phyloP scores from a whole-genome alignment of 1,140 invertebrate genomes.

The Neuroterus valhalla region DNA sequence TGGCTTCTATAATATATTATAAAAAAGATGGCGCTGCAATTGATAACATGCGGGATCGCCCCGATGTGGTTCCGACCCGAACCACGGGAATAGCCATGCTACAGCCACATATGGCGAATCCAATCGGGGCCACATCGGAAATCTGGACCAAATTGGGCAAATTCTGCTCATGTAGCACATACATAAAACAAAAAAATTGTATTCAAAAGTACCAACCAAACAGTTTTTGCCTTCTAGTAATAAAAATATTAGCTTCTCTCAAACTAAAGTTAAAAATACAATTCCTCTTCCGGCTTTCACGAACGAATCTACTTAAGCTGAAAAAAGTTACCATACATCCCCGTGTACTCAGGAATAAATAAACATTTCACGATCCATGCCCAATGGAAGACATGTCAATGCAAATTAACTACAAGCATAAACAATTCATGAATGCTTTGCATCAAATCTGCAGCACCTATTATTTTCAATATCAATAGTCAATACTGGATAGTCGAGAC shows the following conservation, averaged over 20 bases:
- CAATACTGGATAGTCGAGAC: no score
- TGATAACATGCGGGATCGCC: no score
- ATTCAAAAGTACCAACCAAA: neutral
- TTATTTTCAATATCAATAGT: conserved; percentile 16
- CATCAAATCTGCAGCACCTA: conserved; percentile 14
- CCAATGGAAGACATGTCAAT: conserved; percentile 13
- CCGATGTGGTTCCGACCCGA: no score
- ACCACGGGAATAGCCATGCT: no score
- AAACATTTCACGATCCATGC: conserved; percentile 22
- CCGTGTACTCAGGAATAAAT: conserved; percentile 14
- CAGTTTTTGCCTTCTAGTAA: neutral
- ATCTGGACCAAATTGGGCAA: no score
- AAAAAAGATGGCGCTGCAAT: no score
- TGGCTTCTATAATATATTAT: no score
- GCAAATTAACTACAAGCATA: conserved; percentile 9
- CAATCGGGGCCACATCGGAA: no score
- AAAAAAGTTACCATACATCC: conserved; percentile 14
- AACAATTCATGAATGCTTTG: conserved; percentile 24
- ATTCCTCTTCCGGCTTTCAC: conserved; percentile 4
- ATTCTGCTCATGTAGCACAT: no score
- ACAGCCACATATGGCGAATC: no score
- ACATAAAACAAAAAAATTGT: no score
- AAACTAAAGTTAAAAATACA: neutral
- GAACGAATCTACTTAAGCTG: conserved; percentile 17
- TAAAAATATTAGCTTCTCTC: neutral